Evolutionary conservation across 2,113 vertebrate genomes (phyloP), one percentile per base, ranked within the genome.

Genomic region (Bujurquina vittata): DNA sequence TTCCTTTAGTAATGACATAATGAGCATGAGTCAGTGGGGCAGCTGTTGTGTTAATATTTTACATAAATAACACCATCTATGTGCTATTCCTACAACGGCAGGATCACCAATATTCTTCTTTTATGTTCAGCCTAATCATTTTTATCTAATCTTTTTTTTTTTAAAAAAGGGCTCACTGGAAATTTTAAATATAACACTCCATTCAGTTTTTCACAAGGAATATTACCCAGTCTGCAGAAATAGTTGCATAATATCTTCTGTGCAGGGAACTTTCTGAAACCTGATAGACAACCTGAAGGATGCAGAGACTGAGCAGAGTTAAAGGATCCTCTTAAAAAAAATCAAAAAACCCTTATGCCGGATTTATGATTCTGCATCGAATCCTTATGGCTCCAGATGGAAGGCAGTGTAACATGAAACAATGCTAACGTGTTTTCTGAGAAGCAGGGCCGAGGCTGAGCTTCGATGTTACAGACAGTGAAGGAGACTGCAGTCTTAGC

Each of bases 1-100:
- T 65, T 80, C 65, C 8, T 8, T 72, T 18, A 57, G 20, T 46
- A 65, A 79, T 61, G 55, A 77, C 58, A 46, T n/a, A 1, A 65
- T 55, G 1, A 63, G 1, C 15, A 52, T 23, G 33, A 52, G 65
- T 10, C 3, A 31, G 1, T 69, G 23, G 43, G 17, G 1, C 65
- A 31, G 17, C 17, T 69, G 17, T 20, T 12, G 23, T 52, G 18
- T 49, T 1, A 4, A 14, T 1, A 20, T 69, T 1, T 20, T 20
- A 52, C 23, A 2, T 14, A 72, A 72, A 46, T 52, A 31, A 72
- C 11, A 37, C 4, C 17, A 18, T 17, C 65, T 1, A 0, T 2
- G 6, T 49, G 43, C 49, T 49, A 49, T 29, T 0, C 49, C 22
- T 69, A 5, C 49, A 26, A 37, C 23, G 11, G 65, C 29, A 10